Base-by-base conservation (phyloP, 2,113 vertebrate genomes). In the Urocolius indicus region DNA sequence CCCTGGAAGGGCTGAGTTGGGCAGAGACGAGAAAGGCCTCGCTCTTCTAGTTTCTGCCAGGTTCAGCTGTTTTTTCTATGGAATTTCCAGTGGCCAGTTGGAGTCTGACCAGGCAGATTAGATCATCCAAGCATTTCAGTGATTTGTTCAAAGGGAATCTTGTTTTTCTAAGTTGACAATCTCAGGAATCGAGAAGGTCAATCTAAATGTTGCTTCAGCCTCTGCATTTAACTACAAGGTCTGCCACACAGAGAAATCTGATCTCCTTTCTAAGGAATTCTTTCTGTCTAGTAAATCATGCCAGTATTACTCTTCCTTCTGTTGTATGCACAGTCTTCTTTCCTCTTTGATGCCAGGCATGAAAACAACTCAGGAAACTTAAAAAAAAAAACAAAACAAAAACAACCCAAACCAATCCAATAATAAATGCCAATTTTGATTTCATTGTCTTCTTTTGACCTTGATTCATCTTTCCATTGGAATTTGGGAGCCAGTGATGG, bases 401-500 rank as follows among this genome's bases (percentile, higher is more conserved):
- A 41, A 9, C 12, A 41, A 41, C 38, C 38, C 38, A 41, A 41
- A 41, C 0, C 30, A 72, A 26, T 9, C 23, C 27, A 73, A 23
- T 80, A 78, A 92, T 90, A 86, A 88, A 84, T 63, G 30, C 22
- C 32, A 74, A 16, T 7, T 94, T 82, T 95, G 13, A 80, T 91
- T 94, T 79, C 48, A 74, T 45, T 75, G 66, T 84, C 51, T 82
- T 84, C n/a, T 26, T 77, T 72, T 87, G 84, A 77, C 71, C 69
- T 96, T 91, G 78, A 86, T 87, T 10, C 18, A 2, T 57, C 57
- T 78, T 94, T 74, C 52, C 69, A 57, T 43, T 79, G 81, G 51
- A 94, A 93, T 96, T 81, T 80, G 90, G 68, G 94, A 89, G 78
- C 27, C 58, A 94, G 26, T 24, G 58, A 36, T 59, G 87, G 73